Conservation (phyloP, 2,888 invertebrate species). For the Oeneis ivallda region DNA sequence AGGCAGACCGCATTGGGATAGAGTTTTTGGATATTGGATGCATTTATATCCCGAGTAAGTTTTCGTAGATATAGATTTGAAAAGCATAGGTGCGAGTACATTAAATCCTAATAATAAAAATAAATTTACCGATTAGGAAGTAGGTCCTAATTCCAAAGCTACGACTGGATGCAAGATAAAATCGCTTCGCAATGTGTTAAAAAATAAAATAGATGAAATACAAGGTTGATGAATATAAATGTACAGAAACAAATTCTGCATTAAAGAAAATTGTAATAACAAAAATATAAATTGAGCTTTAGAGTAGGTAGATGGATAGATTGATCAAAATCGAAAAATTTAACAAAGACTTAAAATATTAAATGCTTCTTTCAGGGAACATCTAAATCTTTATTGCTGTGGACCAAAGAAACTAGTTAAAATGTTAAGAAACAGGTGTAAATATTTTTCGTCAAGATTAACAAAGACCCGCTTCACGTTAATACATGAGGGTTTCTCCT, state of each 20-base stretch:
- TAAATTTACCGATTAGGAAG: neutral
- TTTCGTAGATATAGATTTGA: no score
- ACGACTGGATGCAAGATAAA: no score
- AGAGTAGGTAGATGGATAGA: no score
- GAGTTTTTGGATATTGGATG: constrained; percentile 75
- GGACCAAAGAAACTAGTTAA: constrained; percentile 78
- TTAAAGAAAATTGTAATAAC: no score
- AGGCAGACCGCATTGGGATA: constrained; percentile 75
- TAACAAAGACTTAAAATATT: no score
- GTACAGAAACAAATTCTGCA: no score
- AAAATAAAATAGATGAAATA: no score
- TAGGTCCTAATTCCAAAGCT: neutral
- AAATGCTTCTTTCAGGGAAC: constrained; percentile 54
- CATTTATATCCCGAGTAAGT: constrained; percentile 72
- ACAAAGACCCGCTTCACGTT: constrained; percentile 70
- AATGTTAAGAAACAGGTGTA: constrained; percentile 63
- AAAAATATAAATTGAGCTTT: no score
- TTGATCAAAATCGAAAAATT: no score
- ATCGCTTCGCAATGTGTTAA: no score
- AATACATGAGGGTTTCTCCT: constrained; percentile 73
- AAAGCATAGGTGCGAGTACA: no score
- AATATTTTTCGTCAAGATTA: constrained; percentile 52
- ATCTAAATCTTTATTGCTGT: constrained; percentile 70
- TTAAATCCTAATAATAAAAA: neutral
- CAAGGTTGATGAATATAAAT: no score